Percentiles rank a stretch among this genome's conserved stretches.
phyloP scores from a whole-genome alignment of 2,797 vertebrate species.

The Rhinatrema bivittatum region DNA sequence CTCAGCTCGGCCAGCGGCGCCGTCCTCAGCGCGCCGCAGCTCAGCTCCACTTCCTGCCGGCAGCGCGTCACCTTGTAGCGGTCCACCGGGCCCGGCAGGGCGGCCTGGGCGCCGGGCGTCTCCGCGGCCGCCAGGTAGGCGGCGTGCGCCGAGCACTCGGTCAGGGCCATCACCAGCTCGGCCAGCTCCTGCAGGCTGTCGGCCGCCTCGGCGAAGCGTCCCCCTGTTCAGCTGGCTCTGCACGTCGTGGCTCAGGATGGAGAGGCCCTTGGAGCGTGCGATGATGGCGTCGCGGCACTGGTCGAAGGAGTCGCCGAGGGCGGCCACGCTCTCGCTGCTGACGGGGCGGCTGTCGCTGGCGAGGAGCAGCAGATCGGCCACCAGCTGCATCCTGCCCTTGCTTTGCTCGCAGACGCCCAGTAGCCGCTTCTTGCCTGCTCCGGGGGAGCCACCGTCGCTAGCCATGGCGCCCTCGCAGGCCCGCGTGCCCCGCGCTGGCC shows the following conservation, averaged over 20 bases:
- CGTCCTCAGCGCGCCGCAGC: conserved; percentile 75
- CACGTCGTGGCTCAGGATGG: conserved; percentile 92
- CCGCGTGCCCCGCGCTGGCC: conserved; percentile 13
- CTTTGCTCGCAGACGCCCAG: conserved; percentile 82
- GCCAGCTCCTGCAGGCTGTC: conserved; percentile 88
- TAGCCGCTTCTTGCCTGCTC: conserved; percentile 74
- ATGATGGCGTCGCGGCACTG: conserved; percentile 95
- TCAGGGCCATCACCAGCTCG: conserved; percentile 87
- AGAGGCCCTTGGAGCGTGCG: conserved; percentile 92
- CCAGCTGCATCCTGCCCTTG: conserved; percentile 96
- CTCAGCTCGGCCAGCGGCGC: conserved; percentile 80
- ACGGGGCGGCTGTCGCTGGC: conserved; percentile 92
- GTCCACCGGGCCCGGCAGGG: conserved; percentile 84
- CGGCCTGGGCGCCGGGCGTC: conserved; percentile 76
- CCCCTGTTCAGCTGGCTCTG: conserved; percentile 99
- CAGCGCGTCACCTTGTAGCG: conserved; percentile 94
- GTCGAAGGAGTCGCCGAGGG: conserved; percentile 83
- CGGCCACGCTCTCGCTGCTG: conserved; percentile 68
- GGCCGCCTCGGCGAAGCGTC: conserved; percentile 83
- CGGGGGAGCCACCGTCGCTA: conserved; percentile 82
- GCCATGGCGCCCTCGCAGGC: conserved; percentile 71
- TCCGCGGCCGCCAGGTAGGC: conserved; percentile 90
- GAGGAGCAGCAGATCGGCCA: conserved; percentile 92
- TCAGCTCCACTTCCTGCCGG: conserved; percentile 92
- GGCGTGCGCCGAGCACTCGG: conserved; percentile 88